Percentiles rank a stretch among this genome's conserved stretches.
These are phyloP conservation scores for Xanthia icteritia DNA, from an alignment of 2,888 invertebrate species.

Conservation along the genomic window DNA sequence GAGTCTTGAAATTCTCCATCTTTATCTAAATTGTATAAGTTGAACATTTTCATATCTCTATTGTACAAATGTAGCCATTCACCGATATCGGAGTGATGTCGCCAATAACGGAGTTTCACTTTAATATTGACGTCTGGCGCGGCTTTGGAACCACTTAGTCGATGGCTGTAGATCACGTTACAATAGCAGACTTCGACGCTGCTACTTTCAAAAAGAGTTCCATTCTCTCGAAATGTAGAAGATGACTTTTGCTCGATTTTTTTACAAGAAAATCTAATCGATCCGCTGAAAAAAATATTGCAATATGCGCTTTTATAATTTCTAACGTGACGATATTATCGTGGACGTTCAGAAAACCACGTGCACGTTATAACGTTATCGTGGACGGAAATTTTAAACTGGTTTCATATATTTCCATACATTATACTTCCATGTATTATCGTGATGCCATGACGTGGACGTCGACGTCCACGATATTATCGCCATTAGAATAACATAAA, in stretches of 20 bases:
- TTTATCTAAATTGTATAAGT: constrained; percentile 26
- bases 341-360: neutral
- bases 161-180: constrained; percentile 56
- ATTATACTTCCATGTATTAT: neutral
- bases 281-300: neutral
- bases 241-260: constrained; percentile 30
- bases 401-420: neutral
- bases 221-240: constrained; percentile 53
- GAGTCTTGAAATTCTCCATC: constrained; percentile 1
- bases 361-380: neutral
- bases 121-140: constrained; percentile 73
- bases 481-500: neutral
- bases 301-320: neutral
- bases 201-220: constrained; percentile 54
- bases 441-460: neutral
- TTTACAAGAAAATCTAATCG: neutral
- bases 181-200: constrained; percentile 64
- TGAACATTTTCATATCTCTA: constrained; percentile 63
- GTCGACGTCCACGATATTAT: neutral
- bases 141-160: constrained; percentile 63
- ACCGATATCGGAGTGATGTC: constrained; percentile 66
- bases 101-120: constrained; percentile 72
- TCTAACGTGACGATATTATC: neutral
- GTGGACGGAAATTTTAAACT: neutral
- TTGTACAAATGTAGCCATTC: constrained; percentile 71